These are phyloP conservation scores for Sardinella longiceps DNA, from an alignment of 2,797 vertebrate genomes.

Conservation along the genomic window DNA sequence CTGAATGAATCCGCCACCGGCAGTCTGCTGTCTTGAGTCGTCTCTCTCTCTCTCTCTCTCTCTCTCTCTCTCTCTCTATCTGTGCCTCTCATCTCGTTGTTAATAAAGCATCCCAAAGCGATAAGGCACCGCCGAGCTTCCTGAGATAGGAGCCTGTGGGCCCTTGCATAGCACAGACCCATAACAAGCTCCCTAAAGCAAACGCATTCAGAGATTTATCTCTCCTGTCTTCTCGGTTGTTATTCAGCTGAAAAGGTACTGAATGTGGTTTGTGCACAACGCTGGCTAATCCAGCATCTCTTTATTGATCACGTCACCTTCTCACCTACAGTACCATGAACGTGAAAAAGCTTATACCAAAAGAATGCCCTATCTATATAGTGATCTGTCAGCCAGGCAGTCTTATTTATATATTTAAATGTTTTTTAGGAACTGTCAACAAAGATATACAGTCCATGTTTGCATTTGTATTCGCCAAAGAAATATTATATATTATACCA, in stretches of 20 bases:
- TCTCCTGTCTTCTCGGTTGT: background rate
- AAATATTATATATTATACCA: no score
- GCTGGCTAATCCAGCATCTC: background rate
- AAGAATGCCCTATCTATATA: background rate
- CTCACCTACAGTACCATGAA: no score
- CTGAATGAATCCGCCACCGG: background rate
- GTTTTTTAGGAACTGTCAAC: background rate
- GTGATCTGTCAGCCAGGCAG: no score
- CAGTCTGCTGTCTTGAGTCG: background rate
- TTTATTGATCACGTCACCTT: background rate
- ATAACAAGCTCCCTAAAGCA: background rate
- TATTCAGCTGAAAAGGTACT: conserved; percentile 1
- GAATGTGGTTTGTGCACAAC: background rate
- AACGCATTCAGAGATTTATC: background rate
- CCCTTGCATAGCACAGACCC: background rate
- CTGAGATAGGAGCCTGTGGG: conserved; percentile 8
- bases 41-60: background rate
- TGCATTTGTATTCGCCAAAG: background rate
- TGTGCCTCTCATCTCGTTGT: background rate
- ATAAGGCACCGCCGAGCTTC: background rate
- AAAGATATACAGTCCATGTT: background rate
- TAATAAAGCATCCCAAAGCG: conserved; percentile 8
- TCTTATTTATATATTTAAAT: background rate
- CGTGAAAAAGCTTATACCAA: no score
- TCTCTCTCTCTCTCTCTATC: background rate